Percentiles rank a stretch among this genome's conserved stretches.
Conservation (phyloP, 2,113 vertebrate genomes). For the Corythoichthys intestinalis region DNA sequence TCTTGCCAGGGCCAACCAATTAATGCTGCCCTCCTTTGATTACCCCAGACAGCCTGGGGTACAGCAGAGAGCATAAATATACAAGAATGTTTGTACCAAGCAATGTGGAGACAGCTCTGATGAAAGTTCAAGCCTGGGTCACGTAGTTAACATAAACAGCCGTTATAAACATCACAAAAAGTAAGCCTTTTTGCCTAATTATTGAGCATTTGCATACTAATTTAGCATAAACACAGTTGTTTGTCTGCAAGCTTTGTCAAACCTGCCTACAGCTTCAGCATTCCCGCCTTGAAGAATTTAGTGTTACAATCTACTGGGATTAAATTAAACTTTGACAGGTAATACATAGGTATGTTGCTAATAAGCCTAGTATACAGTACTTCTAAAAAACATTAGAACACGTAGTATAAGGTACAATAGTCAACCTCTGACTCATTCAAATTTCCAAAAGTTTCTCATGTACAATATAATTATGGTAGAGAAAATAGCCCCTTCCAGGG, state of each 20-base stretch:
- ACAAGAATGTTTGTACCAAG: constrained; percentile 29
- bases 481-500: neutral
- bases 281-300: constrained; percentile 7
- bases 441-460: neutral
- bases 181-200: constrained; percentile 44
- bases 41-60: constrained; percentile 49
- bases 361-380: neutral
- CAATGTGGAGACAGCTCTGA: constrained; percentile 50
- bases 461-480: neutral
- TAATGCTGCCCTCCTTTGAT: constrained; percentile 66
- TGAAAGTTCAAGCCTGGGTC: constrained; percentile 51
- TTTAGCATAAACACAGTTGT: constrained; percentile 36
- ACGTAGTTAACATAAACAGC: constrained; percentile 45
- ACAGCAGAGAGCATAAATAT: constrained; percentile 37
- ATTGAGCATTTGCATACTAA: constrained; percentile 59
- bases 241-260: constrained; percentile 29
- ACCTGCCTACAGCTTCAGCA: constrained; percentile 23
- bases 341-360: neutral
- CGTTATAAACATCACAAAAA: constrained; percentile 48
- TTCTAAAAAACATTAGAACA: neutral
- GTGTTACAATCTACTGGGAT: constrained; percentile 8
- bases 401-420: neutral
- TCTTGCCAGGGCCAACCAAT: constrained; percentile 65
- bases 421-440: neutral
- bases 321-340: constrained; percentile 11